Evolutionary conservation across 2,113 vertebrate genomes (phyloP).

Genomic region (Oreochromis tanganicae): DNA sequence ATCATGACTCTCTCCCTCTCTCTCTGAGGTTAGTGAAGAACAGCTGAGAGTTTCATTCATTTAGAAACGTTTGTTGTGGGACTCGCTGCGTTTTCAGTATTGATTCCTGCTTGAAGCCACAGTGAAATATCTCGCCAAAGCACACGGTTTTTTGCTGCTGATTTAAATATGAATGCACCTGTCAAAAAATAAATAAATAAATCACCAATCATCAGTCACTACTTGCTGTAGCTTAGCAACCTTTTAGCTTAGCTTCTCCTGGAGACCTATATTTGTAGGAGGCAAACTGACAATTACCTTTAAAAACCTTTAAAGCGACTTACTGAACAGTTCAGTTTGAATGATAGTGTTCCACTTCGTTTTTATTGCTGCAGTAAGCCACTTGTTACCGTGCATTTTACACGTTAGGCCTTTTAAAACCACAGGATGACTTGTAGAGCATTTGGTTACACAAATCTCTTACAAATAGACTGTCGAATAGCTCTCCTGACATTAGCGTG

Average conservation of each 20-base stretch:
- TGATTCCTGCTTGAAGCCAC: neutral
- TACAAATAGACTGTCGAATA: neutral
- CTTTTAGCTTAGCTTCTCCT: slow-evolving; percentile 34
- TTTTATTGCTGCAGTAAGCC: neutral
- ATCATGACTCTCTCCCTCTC: slow-evolving; percentile 7
- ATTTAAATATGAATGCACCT: slow-evolving; percentile 50
- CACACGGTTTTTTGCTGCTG: slow-evolving; percentile 4
- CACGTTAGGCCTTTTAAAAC: neutral
- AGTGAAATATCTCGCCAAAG: slow-evolving; percentile 3
- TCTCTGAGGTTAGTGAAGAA: neutral
- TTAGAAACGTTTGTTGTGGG: neutral
- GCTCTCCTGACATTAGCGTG: neutral
- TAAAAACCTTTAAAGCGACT: neutral
- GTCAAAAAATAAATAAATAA: slow-evolving; percentile 32
- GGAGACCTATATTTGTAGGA: neutral
- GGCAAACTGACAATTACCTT: slow-evolving; percentile 29
- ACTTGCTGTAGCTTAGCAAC: slow-evolving; percentile 38
- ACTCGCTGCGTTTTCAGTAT: neutral
- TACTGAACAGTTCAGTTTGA: neutral
- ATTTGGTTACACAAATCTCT: slow-evolving; percentile 7
- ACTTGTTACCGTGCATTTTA: neutral
- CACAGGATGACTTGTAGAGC: neutral
- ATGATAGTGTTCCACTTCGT: neutral
- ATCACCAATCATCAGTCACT: slow-evolving; percentile 27
- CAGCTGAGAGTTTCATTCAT: slow-evolving; percentile 4